Base-by-base conservation (phyloP, 2,888 invertebrate genomes). In the Amphipoea lucens region DNA sequence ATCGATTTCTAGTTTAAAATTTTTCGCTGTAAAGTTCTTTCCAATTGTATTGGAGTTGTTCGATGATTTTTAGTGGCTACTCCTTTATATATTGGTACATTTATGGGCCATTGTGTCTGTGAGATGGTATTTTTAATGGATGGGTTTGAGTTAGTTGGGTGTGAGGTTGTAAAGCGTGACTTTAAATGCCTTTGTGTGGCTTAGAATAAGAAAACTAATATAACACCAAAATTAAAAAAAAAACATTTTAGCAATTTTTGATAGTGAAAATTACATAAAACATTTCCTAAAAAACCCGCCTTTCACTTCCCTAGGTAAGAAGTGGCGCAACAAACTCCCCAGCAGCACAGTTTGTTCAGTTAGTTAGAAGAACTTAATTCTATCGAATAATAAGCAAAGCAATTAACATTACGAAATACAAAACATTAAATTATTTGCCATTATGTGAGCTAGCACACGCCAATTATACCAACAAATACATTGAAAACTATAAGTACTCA, bases 1-100 rank as follows among this genome's bases (percentile, higher is more conserved):
- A 90, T 90, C 88, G 82, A 91, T 92, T 92, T 86, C 87, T 88
- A 93, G 92, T 93, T 92, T 87, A 87, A 90, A 92, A 91, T 91
- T 91, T 91, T 92, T 92, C 84, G 63, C 60, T 85, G 76, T 80
- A 76, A 90, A 92, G 74, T 89, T 86, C 84, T 80, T 74, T 87
- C 77, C 79, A 70, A 86, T 89, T 84, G 86, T 79, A 88, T 90
- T 87, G 82, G 69, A 87, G 84, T 89, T 85, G 85, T 85, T 80
- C 85, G 82, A 90, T 90, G 90, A 90, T 90, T 88, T 91, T 90
- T 84, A 88, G 87, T 89, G 81, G 83, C 76, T 75, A 78, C 84
- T 88, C 73, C 83, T 86, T 79, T 84, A 78, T 90, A 83, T 86
- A 85, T 86, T 86, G 78, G 68, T 82, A 86, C 67, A 17, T 88